These are phyloP conservation scores for Zingel zingel DNA, from an alignment of 2,113 vertebrate genomes.

Conservation along the genomic window DNA sequence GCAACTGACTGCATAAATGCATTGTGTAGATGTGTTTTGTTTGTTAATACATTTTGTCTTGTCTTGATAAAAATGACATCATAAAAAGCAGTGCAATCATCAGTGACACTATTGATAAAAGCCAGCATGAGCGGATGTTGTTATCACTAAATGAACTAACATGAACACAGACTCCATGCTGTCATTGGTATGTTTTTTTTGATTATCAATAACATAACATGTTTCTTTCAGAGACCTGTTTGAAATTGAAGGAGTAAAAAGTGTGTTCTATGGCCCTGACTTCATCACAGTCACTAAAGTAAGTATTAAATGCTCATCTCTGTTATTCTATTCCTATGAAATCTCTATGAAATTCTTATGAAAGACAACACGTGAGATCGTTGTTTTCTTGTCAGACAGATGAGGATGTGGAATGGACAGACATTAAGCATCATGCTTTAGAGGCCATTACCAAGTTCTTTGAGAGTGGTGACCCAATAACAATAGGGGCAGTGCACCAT, in stretches of 20 bases:
- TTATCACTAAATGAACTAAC: slow-evolving; percentile 1
- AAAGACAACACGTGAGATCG: background rate
- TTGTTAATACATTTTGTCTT: slow-evolving; percentile 13
- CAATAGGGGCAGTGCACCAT: slow-evolving; percentile 73
- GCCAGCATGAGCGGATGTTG: background rate
- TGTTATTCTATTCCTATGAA: background rate
- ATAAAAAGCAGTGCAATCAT: background rate
- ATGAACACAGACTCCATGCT: background rate
- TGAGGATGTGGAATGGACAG: slow-evolving; percentile 84
- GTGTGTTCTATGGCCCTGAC: slow-evolving; percentile 88
- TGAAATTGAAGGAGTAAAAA: slow-evolving; percentile 87
- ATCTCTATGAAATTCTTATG: background rate
- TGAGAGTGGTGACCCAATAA: slow-evolving; percentile 83
- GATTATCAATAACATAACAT: slow-evolving; percentile 15
- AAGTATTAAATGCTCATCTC: slow-evolving; percentile 37
- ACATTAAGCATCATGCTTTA: slow-evolving; percentile 80
- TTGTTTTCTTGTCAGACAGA: slow-evolving; percentile 74
- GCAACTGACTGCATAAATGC: background rate
- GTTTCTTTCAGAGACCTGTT: slow-evolving; percentile 82
- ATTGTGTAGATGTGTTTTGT: slow-evolving; percentile 21
- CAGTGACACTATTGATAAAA: slow-evolving; percentile 3
- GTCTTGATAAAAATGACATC: background rate
- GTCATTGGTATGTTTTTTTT: background rate
- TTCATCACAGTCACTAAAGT: slow-evolving; percentile 89
- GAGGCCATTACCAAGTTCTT: slow-evolving; percentile 82